Conservation (phyloP, 30 jellyfish, hydroid and myxozoan species). For the Chironex yamaguchii region DNA sequence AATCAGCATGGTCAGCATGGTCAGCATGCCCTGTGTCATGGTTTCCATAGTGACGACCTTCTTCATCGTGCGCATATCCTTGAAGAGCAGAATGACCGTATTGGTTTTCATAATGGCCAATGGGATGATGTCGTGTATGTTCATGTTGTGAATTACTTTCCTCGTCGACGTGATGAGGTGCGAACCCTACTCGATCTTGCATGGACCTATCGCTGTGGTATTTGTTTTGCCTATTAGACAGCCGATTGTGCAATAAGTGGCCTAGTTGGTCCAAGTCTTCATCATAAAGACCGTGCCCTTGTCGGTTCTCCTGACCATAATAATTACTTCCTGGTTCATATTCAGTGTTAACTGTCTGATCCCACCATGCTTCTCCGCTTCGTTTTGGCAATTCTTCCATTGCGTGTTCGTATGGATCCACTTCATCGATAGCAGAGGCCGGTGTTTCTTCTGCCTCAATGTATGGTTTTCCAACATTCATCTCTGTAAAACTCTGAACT, state of each 20-base stretch:
- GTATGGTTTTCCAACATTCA: background rate
- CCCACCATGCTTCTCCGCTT: background rate
- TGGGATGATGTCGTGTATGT: too few relatives aligned
- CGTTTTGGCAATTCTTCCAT: background rate
- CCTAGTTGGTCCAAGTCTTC: background rate
- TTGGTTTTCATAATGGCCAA: too few relatives aligned
- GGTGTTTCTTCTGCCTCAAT: too few relatives aligned
- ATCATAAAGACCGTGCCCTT: background rate
- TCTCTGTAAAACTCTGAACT: background rate
- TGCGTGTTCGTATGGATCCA: background rate
- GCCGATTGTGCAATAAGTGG: too few relatives aligned
- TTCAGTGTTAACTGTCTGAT: background rate
- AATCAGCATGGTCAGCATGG: conserved; percentile 15
- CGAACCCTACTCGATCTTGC: too few relatives aligned
- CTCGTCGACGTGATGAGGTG: too few relatives aligned
- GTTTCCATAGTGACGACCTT: conserved; percentile 5
- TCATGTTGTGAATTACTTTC: too few relatives aligned
- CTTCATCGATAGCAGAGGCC: background rate
- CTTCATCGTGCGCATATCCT: conserved; percentile 3
- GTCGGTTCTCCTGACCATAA: background rate
- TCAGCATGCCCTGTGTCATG: conserved; percentile 18
- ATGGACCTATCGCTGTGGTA: too few relatives aligned
- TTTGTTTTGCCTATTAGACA: too few relatives aligned
- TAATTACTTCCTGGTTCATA: background rate
- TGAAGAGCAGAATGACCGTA: background rate